phyloP scores from a whole-genome alignment of 2,888 invertebrate species.

The Odontomyia ornata region DNA sequence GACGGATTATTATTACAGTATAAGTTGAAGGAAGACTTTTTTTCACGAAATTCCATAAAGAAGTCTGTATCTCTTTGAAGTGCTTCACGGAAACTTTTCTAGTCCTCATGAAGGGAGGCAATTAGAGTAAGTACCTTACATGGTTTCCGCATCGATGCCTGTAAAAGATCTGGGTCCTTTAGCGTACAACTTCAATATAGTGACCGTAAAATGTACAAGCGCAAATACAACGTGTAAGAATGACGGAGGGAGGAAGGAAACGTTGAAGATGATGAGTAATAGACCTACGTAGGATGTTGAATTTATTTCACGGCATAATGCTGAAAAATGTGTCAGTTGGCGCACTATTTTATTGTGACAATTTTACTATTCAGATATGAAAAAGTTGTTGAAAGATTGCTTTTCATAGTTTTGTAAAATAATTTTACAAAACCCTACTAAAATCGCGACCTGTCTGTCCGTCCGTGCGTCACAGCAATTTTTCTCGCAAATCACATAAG shows the following conservation, averaged over 20 bases:
- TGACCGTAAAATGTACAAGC: not conserved
- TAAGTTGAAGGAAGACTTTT: not conserved
- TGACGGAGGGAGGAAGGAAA: not conserved
- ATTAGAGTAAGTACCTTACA: constrained; percentile 41
- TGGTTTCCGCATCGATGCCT: constrained; percentile 37
- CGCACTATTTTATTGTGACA: constrained; percentile 1
- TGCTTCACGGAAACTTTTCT: constrained; percentile 35
- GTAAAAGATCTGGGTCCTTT: constrained; percentile 21
- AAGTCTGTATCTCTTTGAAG: constrained; percentile 33
- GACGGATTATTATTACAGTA: not conserved
- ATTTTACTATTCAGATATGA: not conserved
- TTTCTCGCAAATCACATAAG: no score
- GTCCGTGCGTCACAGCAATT: no score
- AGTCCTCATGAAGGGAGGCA: constrained; percentile 41
- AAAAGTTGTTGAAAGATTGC: no score
- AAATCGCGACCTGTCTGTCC: no score
- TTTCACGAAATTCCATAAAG: constrained; percentile 10
- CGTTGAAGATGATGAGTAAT: not conserved
- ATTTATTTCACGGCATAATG: not conserved
- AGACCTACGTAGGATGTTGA: not conserved
- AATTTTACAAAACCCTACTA: no score
- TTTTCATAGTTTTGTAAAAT: no score
- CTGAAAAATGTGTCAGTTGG: constrained; percentile 33
- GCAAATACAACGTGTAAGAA: not conserved
- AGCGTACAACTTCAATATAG: not conserved